A percentile compares a stretch with the other conserved stretches of the same genome.
Conservation (phyloP, 2,888 invertebrate species). For the Pristionchus japonicus region DNA sequence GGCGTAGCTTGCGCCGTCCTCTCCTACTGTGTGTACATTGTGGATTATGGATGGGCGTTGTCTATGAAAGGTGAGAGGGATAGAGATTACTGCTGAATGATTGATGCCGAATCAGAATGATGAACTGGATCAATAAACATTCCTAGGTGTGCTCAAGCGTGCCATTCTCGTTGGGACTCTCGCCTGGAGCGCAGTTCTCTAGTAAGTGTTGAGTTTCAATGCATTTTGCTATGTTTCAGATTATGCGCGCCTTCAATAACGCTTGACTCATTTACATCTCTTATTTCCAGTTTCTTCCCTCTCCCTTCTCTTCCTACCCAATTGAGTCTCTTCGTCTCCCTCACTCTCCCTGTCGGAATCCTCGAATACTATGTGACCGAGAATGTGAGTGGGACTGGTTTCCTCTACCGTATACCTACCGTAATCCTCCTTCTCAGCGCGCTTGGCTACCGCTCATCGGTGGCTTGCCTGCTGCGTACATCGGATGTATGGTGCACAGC, state of each 20-base stretch:
- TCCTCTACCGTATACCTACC: no score
- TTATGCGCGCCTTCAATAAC: background rate
- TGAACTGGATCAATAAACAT: background rate
- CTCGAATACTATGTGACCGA: background rate
- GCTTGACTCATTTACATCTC: background rate
- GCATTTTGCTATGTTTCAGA: background rate
- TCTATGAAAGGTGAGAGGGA: background rate
- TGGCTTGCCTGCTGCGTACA: no score
- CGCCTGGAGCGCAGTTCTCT: background rate
- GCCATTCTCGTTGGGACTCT: background rate
- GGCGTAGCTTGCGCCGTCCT: background rate
- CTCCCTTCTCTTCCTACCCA: background rate
- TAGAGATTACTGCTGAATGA: background rate
- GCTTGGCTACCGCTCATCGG: no score
- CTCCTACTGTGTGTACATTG: background rate
- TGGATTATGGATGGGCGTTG: background rate
- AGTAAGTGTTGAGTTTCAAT: background rate
- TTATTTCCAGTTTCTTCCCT: background rate
- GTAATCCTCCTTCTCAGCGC: no score
- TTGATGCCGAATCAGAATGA: background rate
- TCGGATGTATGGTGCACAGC: no score
- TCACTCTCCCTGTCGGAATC: background rate
- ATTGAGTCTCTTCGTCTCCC: background rate
- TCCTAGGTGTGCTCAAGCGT: background rate
- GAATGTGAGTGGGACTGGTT: no score